Evolutionary conservation across 2,797 vertebrate genomes (phyloP).

Genomic region (Xenopus petersii): DNA sequence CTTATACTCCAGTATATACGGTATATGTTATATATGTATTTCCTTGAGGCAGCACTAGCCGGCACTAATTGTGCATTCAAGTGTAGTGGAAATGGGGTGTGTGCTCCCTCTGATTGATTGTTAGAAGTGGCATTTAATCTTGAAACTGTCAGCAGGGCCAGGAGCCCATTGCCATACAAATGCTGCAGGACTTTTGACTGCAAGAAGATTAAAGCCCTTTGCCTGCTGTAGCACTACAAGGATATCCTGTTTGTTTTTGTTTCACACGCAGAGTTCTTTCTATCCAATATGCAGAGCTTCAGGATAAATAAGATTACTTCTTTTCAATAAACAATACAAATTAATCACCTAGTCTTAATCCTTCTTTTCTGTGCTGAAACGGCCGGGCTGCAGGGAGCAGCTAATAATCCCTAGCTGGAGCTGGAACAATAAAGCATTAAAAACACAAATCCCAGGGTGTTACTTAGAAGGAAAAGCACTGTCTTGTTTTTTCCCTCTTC

Average conservation of each 20-base stretch:
- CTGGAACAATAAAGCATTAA: conserved; percentile 8
- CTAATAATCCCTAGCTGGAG: neutral
- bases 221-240: neutral
- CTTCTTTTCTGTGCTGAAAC: neutral
- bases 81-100: neutral
- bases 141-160: neutral
- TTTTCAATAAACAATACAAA: neutral
- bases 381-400: neutral
- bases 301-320: conserved; percentile 1
- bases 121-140: neutral
- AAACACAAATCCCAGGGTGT: conserved; percentile 19
- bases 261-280: neutral
- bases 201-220: neutral
- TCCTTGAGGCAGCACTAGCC: too few relatives aligned
- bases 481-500: conserved; percentile 6
- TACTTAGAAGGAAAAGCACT: neutral
- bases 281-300: neutral
- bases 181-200: neutral
- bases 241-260: neutral
- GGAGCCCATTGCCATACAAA: neutral
- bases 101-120: neutral
- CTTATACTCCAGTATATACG: too few relatives aligned
- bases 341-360: neutral
- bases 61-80: too few relatives aligned
- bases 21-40: too few relatives aligned